These are phyloP conservation scores for Agrotis exclamationis DNA, from an alignment of 2,888 invertebrate species.

Conservation along the genomic window DNA sequence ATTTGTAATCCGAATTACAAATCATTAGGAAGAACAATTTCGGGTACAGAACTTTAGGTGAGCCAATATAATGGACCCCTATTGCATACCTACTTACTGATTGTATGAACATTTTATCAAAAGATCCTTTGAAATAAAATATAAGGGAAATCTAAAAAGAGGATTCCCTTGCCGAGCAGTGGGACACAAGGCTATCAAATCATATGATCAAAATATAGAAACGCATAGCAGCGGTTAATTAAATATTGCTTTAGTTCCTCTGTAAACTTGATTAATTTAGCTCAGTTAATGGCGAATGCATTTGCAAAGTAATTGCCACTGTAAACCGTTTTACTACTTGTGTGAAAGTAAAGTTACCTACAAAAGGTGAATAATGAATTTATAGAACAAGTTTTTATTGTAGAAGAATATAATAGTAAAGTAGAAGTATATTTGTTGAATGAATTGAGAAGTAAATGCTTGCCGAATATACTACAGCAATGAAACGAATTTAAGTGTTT, in stretches of 20 bases:
- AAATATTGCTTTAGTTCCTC: slow-evolving; percentile 12
- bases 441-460: not conserved
- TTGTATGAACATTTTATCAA: too few relatives aligned
- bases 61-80: too few relatives aligned
- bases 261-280: slow-evolving; percentile 40
- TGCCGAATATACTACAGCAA: too few relatives aligned
- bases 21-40: too few relatives aligned
- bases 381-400: slow-evolving; percentile 9
- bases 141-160: not conserved
- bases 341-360: slow-evolving; percentile 4
- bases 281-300: slow-evolving; percentile 30
- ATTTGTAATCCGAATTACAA: too few relatives aligned
- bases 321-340: slow-evolving; percentile 39
- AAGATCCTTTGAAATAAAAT: not conserved
- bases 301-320: slow-evolving; percentile 30
- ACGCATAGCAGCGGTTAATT: not conserved
- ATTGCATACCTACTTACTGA: too few relatives aligned
- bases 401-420: not conserved
- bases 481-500: too few relatives aligned
- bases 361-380: slow-evolving; percentile 9
- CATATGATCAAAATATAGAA: too few relatives aligned
- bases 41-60: too few relatives aligned
- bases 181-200: too few relatives aligned
- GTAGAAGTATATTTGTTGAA: not conserved
- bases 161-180: too few relatives aligned